A percentile compares a stretch with the other conserved stretches of the same genome.
phyloP scores from a whole-genome alignment of 2,797 vertebrate genomes.

The Rhadinocentrus ornatus region DNA sequence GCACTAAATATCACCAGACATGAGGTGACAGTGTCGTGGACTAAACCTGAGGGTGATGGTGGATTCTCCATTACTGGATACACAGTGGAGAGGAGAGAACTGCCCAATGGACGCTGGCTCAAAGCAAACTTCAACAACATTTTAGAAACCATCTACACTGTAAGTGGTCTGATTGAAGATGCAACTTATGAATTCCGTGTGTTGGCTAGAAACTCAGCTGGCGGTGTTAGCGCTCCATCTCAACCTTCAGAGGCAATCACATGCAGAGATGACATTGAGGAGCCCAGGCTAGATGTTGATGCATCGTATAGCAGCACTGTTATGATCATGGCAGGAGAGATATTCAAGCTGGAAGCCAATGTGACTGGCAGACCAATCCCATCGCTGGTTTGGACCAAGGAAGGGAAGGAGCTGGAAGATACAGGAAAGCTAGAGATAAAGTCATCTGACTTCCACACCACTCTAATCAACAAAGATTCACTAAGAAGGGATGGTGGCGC shows the following conservation, averaged over 20 bases:
- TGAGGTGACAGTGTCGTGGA: constrained; percentile 94
- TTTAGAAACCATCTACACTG: constrained; percentile 93
- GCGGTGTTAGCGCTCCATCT: constrained; percentile 93
- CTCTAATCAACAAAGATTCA: constrained; percentile 92
- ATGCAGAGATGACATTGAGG: constrained; percentile 96
- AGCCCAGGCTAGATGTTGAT: constrained; percentile 93
- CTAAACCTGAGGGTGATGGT: constrained; percentile 95
- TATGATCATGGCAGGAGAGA: constrained; percentile 94
- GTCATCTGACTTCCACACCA: constrained; percentile 91
- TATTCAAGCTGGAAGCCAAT: constrained; percentile 93
- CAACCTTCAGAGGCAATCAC: constrained; percentile 92
- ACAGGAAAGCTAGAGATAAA: constrained; percentile 95
- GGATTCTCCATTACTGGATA: constrained; percentile 99
- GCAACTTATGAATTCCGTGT: constrained; percentile 97
- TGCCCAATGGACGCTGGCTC: constrained; percentile 96
- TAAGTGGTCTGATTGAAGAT: constrained; percentile 96
- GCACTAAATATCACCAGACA: constrained; percentile 96
- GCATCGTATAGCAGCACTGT: constrained; percentile 90
- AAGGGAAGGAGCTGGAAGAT: constrained; percentile 94
- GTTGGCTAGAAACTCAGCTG: constrained; percentile 95
- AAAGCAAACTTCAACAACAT: constrained; percentile 99
- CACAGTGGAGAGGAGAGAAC: constrained; percentile 93
- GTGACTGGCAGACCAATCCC: constrained; percentile 93
- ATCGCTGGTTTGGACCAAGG: constrained; percentile 95
- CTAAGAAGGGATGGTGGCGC: constrained; percentile 91